Evolutionary conservation across 2,113 vertebrate genomes (phyloP).

Genomic region (Catagonus wagneri): DNA sequence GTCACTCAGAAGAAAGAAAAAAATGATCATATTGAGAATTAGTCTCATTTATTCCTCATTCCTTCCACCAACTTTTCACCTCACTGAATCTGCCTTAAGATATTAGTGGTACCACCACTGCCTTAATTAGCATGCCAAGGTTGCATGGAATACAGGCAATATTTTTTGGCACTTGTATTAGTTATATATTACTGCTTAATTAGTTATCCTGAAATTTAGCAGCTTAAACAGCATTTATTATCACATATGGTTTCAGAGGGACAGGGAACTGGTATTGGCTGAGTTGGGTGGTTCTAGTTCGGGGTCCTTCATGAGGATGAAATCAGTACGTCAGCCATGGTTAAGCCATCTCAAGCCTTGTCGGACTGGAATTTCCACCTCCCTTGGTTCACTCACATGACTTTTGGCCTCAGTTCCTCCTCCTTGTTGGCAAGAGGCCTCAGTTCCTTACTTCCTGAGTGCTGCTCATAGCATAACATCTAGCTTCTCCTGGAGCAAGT

Average conservation of each 20-base stretch:
- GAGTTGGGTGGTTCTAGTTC: background rate
- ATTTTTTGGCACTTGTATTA: background rate
- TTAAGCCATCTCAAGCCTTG: background rate
- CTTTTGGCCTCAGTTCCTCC: background rate
- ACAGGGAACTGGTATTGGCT: background rate
- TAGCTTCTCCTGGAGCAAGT: background rate
- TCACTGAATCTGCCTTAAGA: slow-evolving; percentile 27
- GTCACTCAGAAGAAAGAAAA: background rate
- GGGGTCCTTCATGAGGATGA: background rate
- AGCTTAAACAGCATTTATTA: background rate
- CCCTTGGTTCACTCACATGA: background rate
- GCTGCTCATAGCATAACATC: background rate
- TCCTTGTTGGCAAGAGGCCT: background rate
- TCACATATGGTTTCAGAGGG: background rate
- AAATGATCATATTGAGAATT: background rate
- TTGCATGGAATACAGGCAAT: background rate
- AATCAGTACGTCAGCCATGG: background rate
- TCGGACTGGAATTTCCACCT: background rate
- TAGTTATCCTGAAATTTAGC: background rate
- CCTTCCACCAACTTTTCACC: background rate
- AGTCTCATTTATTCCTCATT: background rate
- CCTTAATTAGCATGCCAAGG: background rate
- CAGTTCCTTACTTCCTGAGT: background rate
- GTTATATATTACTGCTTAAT: background rate
- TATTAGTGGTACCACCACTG: background rate